Evolutionary conservation across 1,140 invertebrate genomes (phyloP).

Genomic region (Drosophila baimaii): DNA sequence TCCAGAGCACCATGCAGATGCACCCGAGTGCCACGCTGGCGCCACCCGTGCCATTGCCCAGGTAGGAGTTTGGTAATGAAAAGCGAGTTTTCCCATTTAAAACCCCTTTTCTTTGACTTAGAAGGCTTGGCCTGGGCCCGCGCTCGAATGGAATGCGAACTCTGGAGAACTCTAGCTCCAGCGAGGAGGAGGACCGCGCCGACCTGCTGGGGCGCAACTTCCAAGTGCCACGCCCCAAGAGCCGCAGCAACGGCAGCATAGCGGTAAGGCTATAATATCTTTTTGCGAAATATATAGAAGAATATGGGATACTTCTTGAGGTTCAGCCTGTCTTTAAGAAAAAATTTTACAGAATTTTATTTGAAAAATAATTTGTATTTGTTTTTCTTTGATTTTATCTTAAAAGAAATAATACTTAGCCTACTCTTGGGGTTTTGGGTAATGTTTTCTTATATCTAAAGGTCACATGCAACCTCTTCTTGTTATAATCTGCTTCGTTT

Average conservation of each 20-base stretch:
- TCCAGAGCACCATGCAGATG: conserved; percentile 86
- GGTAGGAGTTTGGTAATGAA: conserved; percentile 69
- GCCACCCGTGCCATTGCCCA: conserved; percentile 90
- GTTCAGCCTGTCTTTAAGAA: neutral
- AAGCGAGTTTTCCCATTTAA: neutral
- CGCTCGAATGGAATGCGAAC: conserved; percentile 84
- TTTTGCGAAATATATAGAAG: neutral
- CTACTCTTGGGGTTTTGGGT: too few species aligned
- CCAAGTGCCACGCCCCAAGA: conserved; percentile 91
- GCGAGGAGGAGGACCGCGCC: conserved; percentile 89
- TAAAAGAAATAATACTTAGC: too few species aligned
- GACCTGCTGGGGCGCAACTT: conserved; percentile 89
- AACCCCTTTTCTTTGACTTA: conserved; percentile 35
- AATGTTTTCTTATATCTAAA: too few species aligned
- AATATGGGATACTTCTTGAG: too few species aligned
- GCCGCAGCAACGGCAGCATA: conserved; percentile 88
- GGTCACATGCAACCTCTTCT: too few species aligned
- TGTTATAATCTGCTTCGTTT: too few species aligned
- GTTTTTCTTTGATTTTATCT: too few species aligned
- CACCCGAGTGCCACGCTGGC: conserved; percentile 81
- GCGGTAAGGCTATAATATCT: conserved; percentile 85
- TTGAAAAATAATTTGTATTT: neutral
- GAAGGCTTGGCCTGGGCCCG: conserved; percentile 83
- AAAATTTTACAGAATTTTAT: neutral
- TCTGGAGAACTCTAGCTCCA: conserved; percentile 87